Conservation (phyloP, 2,113 vertebrate species). For the Platichthys flesus region DNA sequence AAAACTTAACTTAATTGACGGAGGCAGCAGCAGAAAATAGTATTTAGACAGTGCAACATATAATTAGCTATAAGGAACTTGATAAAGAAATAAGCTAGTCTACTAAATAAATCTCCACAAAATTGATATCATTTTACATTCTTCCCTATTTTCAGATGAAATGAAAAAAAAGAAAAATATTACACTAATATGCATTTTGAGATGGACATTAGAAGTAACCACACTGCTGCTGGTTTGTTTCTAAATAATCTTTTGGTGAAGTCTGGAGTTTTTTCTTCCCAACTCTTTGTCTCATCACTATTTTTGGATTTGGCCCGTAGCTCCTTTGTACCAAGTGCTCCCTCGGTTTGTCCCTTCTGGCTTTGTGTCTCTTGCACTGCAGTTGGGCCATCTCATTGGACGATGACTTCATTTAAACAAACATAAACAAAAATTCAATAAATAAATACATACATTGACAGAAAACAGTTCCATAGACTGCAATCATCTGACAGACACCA, state of each 20-base stretch:
- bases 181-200: too few species aligned
- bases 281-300: background rate
- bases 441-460: background rate
- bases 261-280: background rate
- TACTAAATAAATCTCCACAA: too few species aligned
- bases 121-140: too few species aligned
- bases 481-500: slow-evolving; percentile 22
- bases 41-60: too few species aligned
- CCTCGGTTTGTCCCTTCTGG: slow-evolving; percentile 4
- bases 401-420: background rate
- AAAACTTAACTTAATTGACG: too few species aligned
- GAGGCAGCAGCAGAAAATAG: too few species aligned
- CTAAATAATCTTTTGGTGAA: background rate
- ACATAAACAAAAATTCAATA: background rate
- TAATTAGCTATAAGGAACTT: too few species aligned
- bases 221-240: background rate
- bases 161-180: too few species aligned
- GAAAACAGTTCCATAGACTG: background rate
- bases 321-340: background rate
- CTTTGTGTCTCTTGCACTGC: background rate
- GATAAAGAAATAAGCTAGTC: too few species aligned
- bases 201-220: too few species aligned
- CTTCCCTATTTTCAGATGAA: too few species aligned
- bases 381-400: background rate
- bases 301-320: slow-evolving; percentile 6